phyloP scores from a whole-genome alignment of 2,113 vertebrate genomes.

The Platysteira castanea region DNA sequence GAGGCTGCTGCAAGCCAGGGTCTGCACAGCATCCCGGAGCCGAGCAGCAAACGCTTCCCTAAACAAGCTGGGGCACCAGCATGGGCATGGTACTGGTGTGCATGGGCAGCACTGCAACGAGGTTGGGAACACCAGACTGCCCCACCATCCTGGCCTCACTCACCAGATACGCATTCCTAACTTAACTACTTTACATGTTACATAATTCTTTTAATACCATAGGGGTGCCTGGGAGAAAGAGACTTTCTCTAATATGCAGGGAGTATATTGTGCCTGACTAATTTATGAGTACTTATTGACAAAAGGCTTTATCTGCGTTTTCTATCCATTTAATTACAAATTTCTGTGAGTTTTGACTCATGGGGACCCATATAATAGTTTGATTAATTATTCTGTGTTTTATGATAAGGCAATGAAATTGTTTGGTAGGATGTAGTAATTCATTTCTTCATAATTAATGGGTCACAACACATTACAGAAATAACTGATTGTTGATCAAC shows the following conservation, averaged over 20 bases:
- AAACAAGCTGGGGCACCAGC: not conserved
- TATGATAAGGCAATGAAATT: not conserved
- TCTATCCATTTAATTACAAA: not conserved
- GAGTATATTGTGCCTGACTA: not conserved
- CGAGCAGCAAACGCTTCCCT: fast-evolving
- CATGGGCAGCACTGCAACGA: not conserved
- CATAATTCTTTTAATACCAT: not conserved
- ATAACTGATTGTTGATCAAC: not conserved
- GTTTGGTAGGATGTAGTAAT: not conserved
- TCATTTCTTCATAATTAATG: not conserved
- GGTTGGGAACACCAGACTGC: not conserved
- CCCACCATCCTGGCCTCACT: not conserved
- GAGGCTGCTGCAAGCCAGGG: not conserved
- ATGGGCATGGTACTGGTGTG: fast-evolving
- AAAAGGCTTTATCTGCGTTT: conserved; percentile 21
- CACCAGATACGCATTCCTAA: not conserved
- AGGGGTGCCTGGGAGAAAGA: not conserved
- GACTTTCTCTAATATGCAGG: not conserved
- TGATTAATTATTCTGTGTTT: conserved; percentile 3
- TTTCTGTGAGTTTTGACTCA: not conserved
- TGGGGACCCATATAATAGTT: not conserved
- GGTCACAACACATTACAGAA: not conserved
- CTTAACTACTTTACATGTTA: not conserved
- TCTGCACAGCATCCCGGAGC: fast-evolving
- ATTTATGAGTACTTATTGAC: conserved; percentile 21